Percentiles rank a stretch among this genome's conserved stretches.
Conservation (phyloP, 1,140 invertebrate species). For the Teleopsis dalmanni region DNA sequence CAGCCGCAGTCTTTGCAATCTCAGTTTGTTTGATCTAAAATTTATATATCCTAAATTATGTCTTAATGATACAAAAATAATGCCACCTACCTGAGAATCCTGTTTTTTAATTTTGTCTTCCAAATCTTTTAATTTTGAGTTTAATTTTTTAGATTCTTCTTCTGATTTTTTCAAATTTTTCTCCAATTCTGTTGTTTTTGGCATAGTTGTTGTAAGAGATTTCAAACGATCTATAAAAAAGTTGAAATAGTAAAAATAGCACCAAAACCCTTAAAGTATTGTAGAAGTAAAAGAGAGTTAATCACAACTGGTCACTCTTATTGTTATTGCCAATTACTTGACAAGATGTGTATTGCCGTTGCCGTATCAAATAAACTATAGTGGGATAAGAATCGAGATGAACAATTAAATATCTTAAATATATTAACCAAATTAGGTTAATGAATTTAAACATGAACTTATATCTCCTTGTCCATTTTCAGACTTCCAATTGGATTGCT, state of each 20-base stretch:
- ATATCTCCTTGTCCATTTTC: no score
- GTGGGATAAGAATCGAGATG: no score
- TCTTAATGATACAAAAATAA: neutral
- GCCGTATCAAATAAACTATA: no score
- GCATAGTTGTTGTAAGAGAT: conserved; percentile 17
- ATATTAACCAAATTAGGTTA: no score
- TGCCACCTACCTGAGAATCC: conserved; percentile 22
- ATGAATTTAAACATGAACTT: no score
- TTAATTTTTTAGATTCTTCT: conserved; percentile 31
- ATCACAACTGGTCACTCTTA: no score
- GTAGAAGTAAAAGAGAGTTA: no score
- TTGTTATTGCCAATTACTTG: no score
- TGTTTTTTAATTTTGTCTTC: conserved; percentile 40
- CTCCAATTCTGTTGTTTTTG: conserved; percentile 31
- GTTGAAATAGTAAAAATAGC: neutral
- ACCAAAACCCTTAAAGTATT: no score
- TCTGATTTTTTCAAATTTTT: conserved; percentile 34
- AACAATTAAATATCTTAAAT: no score
- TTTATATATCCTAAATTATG: neutral
- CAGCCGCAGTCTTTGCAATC: conserved; percentile 22
- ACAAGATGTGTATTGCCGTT: no score
- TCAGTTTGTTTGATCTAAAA: conserved; percentile 29
- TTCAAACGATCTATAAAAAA: conserved; percentile 23
- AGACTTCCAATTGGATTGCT: no score
- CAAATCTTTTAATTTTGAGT: conserved; percentile 30